These are phyloP conservation scores for Cotesia typhae DNA, from an alignment of 1,140 invertebrate genomes.

Conservation along the genomic window DNA sequence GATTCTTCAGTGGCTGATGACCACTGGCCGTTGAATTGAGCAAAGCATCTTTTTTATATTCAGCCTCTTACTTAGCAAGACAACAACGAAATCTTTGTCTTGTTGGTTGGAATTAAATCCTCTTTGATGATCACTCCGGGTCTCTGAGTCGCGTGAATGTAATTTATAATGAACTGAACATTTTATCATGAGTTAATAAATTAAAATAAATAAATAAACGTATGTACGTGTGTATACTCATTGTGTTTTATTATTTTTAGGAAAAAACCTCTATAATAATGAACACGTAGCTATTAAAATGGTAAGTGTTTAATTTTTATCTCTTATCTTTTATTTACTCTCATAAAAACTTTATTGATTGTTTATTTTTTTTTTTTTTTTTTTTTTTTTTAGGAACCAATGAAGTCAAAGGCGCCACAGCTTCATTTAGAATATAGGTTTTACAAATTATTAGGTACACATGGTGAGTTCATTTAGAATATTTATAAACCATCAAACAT, in stretches of 20 bases:
- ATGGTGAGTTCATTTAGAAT: slow-evolving; percentile 73
- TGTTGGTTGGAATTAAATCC: background rate
- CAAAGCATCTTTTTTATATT: background rate
- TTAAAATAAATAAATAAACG: too few species aligned
- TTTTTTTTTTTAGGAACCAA: slow-evolving; percentile 82
- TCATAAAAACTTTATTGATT: background rate
- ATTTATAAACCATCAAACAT: background rate
- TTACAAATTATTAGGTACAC: slow-evolving; percentile 98
- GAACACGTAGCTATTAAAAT: slow-evolving; percentile 99
- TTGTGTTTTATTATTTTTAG: slow-evolving; percentile 71
- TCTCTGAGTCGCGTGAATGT: slow-evolving; percentile 17
- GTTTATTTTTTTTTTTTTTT: slow-evolving; percentile 27
- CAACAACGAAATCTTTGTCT: slow-evolving; percentile 20
- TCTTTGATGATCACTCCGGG: slow-evolving; percentile 9
- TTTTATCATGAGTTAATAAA: too few species aligned
- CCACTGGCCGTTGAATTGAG: background rate
- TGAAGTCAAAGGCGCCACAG: slow-evolving; percentile 99
- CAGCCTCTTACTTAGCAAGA: background rate
- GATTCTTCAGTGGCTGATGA: slow-evolving; percentile 1
- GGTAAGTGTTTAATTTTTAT: slow-evolving; percentile 68
- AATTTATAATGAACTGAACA: slow-evolving; percentile 17
- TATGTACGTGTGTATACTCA: slow-evolving; percentile 39
- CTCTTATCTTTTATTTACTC: slow-evolving; percentile 22
- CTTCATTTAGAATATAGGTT: slow-evolving; percentile 99
- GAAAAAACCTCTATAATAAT: slow-evolving; percentile 99